These are phyloP conservation scores for Cavia porcellus DNA, from an alignment of 2,113 vertebrate species.

Conservation along the genomic window DNA sequence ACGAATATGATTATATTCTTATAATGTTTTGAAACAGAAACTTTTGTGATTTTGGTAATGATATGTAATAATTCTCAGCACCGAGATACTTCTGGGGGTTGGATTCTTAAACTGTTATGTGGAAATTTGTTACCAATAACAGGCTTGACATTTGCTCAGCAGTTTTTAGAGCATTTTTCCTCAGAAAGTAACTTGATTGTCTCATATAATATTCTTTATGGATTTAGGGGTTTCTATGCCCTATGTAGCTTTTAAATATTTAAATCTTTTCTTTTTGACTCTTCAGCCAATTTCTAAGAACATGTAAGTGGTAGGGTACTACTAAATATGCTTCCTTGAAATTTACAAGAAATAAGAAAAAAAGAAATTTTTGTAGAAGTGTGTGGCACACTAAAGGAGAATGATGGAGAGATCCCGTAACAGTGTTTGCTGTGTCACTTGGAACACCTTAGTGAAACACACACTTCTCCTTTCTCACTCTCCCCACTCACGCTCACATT, in stretches of 20 bases:
- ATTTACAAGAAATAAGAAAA: background rate
- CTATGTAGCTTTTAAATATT: slow-evolving; percentile 7
- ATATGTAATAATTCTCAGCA: background rate
- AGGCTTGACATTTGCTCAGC: background rate
- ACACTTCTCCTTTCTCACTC: background rate
- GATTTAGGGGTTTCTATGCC: background rate
- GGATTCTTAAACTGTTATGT: background rate
- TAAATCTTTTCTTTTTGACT: background rate
- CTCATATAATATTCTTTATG: background rate
- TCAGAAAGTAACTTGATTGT: background rate
- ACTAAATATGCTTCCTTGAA: background rate
- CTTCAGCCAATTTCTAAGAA: background rate
- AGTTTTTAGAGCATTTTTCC: background rate
- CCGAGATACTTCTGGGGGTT: background rate
- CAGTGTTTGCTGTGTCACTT: background rate
- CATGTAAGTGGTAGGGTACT: background rate
- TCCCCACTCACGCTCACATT: background rate
- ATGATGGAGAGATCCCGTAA: background rate
- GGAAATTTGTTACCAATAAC: background rate
- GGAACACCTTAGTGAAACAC: background rate
- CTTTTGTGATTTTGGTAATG: background rate
- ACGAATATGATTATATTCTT: background rate
- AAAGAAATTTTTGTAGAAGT: background rate
- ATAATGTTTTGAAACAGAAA: background rate
- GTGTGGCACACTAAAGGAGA: background rate